These are phyloP conservation scores for Zeuzera pyrina DNA, from an alignment of 2,888 invertebrate genomes.

Conservation along the genomic window DNA sequence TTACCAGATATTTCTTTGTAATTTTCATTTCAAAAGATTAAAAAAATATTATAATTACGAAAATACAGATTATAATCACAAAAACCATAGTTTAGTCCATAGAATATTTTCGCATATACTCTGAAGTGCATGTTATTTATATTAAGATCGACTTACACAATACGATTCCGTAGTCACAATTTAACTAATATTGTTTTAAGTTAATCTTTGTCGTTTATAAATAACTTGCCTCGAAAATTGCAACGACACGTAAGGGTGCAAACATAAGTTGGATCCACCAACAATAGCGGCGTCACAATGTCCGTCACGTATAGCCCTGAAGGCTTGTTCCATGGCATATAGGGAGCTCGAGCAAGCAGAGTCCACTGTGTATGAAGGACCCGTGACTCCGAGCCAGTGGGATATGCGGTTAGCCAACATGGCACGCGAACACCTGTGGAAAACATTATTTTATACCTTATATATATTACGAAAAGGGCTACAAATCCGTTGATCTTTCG, in stretches of 20 bases:
- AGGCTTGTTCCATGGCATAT: conserved; percentile 88
- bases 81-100: no score
- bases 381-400: conserved; percentile 88
- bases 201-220: no score
- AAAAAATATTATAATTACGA: neutral
- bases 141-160: no score
- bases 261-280: conserved; percentile 87
- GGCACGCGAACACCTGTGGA: conserved; percentile 86
- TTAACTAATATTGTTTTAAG: no score
- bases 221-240: conserved; percentile 83
- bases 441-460: no score
- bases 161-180: neutral
- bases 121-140: no score
- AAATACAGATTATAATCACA: neutral
- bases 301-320: conserved; percentile 82
- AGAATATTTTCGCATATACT: no score
- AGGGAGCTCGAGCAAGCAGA: conserved; percentile 97
- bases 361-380: conserved; percentile 91
- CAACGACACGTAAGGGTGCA: conserved; percentile 90
- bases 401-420: conserved; percentile 95
- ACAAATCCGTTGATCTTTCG: no score
- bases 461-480: no score
- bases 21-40: no score
- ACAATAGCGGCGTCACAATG: conserved; percentile 92
- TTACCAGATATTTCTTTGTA: no score